phyloP scores from a whole-genome alignment of 1,140 invertebrate genomes.

The Scaptodrosophila lebanonensis region DNA sequence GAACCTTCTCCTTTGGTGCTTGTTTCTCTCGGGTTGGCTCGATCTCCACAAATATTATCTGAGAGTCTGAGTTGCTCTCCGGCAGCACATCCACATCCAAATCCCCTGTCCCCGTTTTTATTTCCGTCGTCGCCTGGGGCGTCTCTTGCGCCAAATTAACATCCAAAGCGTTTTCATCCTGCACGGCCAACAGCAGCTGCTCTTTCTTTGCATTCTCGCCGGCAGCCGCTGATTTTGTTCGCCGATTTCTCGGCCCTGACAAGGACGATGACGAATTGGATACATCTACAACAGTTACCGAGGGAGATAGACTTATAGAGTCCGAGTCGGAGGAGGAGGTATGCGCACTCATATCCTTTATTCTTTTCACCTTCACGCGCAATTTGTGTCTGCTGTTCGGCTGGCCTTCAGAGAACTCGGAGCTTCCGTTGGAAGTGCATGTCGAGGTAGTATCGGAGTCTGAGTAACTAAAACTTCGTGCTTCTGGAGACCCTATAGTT shows the following conservation, averaged over 20 bases:
- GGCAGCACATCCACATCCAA: background rate
- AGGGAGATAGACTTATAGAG: background rate
- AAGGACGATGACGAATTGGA: constrained; percentile 7
- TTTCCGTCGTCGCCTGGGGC: background rate
- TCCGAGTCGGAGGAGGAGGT: constrained; percentile 36
- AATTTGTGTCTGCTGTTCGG: constrained; percentile 13
- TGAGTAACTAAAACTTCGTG: background rate
- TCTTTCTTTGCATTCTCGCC: too few species aligned
- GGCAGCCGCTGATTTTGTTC: too few species aligned
- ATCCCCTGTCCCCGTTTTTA: constrained; percentile 2
- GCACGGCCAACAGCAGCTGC: background rate
- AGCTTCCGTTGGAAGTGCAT: constrained; percentile 4
- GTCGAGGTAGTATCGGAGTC: constrained; percentile 38
- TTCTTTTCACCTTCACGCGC: constrained; percentile 44
- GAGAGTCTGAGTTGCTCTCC: constrained; percentile 15
- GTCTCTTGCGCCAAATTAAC: constrained; percentile 1
- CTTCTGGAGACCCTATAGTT: background rate
- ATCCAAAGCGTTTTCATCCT: constrained; percentile 30
- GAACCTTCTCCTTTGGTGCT: background rate
- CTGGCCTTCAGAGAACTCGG: background rate
- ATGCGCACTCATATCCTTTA: constrained; percentile 19
- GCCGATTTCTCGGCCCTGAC: too few species aligned
- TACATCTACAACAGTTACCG: constrained; percentile 5
- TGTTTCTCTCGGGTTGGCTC: constrained; percentile 15
- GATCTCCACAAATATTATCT: constrained; percentile 58